Conservation (phyloP, 2,797 vertebrate species). For the Falco rusticolus region DNA sequence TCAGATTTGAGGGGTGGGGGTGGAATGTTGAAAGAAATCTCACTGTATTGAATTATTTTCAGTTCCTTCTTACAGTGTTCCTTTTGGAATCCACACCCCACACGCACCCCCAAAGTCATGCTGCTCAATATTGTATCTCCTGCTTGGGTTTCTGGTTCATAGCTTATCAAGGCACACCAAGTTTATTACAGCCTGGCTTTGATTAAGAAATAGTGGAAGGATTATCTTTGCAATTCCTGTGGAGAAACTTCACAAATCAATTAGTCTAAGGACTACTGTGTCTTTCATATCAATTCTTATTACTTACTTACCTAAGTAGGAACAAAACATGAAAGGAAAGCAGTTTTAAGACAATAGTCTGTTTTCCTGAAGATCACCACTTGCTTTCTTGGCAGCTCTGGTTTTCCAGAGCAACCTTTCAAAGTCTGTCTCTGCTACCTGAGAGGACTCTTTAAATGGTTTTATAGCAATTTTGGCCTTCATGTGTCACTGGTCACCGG, state of each 20-base stretch:
- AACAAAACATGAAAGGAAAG: background rate
- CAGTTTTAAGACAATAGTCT: background rate
- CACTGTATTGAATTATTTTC: background rate
- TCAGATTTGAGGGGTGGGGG: rapidly evolving
- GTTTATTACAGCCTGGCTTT: background rate
- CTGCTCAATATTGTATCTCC: background rate
- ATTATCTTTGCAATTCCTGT: background rate
- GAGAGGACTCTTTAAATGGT: background rate
- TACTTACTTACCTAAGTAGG: background rate
- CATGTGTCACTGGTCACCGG: background rate
- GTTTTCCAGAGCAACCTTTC: background rate
- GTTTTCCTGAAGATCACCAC: background rate
- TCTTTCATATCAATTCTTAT: background rate
- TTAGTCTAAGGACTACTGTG: background rate
- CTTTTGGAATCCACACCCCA: background rate
- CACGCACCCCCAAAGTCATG: background rate
- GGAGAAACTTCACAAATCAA: background rate
- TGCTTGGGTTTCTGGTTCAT: background rate
- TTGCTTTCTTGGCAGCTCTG: background rate
- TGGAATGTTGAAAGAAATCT: background rate
- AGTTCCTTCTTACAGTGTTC: background rate
- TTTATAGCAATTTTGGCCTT: background rate
- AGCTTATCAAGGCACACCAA: background rate
- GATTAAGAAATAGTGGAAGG: background rate
- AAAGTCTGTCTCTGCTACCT: background rate